Evolutionary conservation across 2,113 vertebrate species (phyloP).

Genomic region (Dermatemys mawii): DNA sequence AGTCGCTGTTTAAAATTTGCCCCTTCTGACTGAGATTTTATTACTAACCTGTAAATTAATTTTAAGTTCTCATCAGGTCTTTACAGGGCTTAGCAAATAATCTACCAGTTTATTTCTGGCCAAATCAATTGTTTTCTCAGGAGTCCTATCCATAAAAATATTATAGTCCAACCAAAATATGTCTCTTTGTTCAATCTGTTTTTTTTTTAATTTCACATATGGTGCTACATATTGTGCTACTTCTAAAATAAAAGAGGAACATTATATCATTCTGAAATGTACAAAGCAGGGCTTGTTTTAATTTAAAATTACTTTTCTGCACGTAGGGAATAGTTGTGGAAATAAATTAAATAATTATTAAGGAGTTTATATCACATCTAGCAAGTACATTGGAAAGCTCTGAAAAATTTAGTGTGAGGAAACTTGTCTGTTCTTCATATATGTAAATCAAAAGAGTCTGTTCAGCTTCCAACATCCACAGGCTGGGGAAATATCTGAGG

Average conservation of each 20-base stretch:
- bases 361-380: not conserved
- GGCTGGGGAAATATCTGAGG: not conserved
- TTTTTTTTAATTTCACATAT: not conserved
- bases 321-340: not conserved
- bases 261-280: not conserved
- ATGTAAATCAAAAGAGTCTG: not conserved
- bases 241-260: not conserved
- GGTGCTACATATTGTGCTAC: not conserved
- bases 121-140: not conserved
- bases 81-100: slow-evolving; percentile 21
- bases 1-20: not conserved
- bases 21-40: not conserved
- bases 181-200: not conserved
- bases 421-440: not conserved
- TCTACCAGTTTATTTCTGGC: not conserved
- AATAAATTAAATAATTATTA: not conserved
- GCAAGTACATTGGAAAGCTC: not conserved
- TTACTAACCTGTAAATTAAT: not conserved
- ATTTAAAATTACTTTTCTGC: not conserved
- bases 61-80: not conserved
- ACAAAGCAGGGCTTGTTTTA: slow-evolving; percentile 5
- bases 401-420: not conserved
- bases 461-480: not conserved
- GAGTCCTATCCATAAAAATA: not conserved
- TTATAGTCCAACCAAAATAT: not conserved